These are phyloP conservation scores for Galerucella pusilla DNA, from an alignment of 2,888 invertebrate species.

Conservation along the genomic window DNA sequence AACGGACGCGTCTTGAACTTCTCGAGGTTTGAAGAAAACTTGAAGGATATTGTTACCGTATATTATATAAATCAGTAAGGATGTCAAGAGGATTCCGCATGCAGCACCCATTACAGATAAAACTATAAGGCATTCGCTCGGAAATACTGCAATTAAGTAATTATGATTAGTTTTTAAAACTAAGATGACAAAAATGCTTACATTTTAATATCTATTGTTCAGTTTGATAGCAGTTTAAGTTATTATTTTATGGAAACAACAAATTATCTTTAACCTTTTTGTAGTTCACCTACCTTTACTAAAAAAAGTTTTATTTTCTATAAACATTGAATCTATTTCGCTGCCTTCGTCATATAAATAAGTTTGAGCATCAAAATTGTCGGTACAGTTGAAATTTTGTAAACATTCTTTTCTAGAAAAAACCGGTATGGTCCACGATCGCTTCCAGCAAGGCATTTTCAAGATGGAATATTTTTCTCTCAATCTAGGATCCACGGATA, in stretches of 20 bases:
- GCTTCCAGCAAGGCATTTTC: conserved; percentile 49
- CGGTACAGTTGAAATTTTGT: conserved; percentile 22
- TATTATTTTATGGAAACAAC: background rate
- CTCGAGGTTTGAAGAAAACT: conserved; percentile 44
- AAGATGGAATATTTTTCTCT: conserved; percentile 48
- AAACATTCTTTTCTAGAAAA: conserved; percentile 37
- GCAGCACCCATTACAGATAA: conserved; percentile 44
- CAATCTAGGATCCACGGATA: conserved; percentile 44
- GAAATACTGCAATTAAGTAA: conserved; percentile 38
- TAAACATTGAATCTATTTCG: conserved; percentile 46
- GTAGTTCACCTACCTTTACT: conserved; percentile 20
- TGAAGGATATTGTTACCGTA: conserved; percentile 45
- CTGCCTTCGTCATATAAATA: conserved; percentile 51
- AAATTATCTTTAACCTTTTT: background rate
- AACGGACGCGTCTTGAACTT: conserved; percentile 31
- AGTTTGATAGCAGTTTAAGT: background rate
- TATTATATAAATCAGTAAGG: conserved; percentile 47
- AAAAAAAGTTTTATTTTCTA: conserved; percentile 36
- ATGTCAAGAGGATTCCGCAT: conserved; percentile 46
- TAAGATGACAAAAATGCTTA: background rate
- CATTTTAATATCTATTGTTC: no score
- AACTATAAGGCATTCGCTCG: conserved; percentile 38
- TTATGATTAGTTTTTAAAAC: background rate
- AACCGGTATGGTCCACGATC: conserved; percentile 47
- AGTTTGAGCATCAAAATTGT: conserved; percentile 46